Percentiles rank a stretch among this genome's conserved stretches.
Conservation (phyloP, 1,140 invertebrate genomes). For the Whitmania pigra region DNA sequence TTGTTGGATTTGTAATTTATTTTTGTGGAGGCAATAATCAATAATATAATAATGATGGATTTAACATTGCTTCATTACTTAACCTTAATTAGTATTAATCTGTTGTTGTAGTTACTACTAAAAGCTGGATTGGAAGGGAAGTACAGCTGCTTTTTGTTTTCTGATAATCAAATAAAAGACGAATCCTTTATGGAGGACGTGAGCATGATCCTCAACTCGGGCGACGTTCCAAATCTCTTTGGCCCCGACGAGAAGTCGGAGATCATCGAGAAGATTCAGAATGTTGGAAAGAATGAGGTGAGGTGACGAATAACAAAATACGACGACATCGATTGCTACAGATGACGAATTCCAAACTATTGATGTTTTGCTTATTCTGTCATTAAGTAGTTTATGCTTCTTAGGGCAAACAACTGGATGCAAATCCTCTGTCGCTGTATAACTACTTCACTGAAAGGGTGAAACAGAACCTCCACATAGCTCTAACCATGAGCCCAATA, state of each 20-base stretch:
- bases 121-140: conserved; percentile 42
- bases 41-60: no score
- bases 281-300: conserved; percentile 40
- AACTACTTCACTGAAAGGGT: conserved; percentile 44
- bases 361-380: no score
- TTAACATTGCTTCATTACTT: no score
- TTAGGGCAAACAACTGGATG: conserved; percentile 49
- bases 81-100: no score
- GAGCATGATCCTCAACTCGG: conserved; percentile 44
- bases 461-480: conserved; percentile 40
- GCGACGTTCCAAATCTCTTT: conserved; percentile 44
- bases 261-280: conserved; percentile 44
- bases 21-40: no score
- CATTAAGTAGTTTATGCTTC: conserved; percentile 18
- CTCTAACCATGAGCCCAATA: conserved; percentile 43
- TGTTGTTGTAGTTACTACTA: conserved; percentile 32
- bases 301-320: background rate
- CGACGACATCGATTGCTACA: no score
- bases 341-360: no score
- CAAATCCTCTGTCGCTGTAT: conserved; percentile 42
- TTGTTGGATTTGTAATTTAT: no score
- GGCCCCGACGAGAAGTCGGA: conserved; percentile 44
- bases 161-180: conserved; percentile 44
- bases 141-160: conserved; percentile 42
- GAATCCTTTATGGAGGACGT: conserved; percentile 45